Base-by-base conservation (phyloP, 2,797 vertebrate species). In the Sebastes trivittatus region DNA sequence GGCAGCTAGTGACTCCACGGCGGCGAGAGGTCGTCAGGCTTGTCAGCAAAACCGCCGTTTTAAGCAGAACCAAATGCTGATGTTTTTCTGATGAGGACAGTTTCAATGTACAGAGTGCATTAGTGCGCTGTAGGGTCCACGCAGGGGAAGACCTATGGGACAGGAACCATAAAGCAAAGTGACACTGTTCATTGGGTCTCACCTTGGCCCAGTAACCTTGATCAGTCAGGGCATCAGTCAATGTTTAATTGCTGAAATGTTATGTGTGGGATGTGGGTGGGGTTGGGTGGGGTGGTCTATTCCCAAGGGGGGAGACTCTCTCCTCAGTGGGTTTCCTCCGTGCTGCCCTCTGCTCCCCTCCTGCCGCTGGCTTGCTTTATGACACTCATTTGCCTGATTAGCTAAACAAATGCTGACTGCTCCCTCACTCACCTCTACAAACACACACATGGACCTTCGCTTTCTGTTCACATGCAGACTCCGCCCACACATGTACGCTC, bases 141-240 rank as follows among this genome's bases (percentile, higher is more conserved):
- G 77, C 36, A 60, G 52, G 62, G 38, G 67, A 54, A 72, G 67
- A 82, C 80, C 85, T 81, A 78, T 56, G 76, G 89, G 88, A 87
- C 91, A 91, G 84, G 69, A 90, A 82, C 89, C 88, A 90, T 93
- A 93, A 94, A 95, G 68, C 84, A 93, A 91, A 54, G 81, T 92
- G 90, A 93, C 90, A 92, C 84, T 75, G 75, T 83, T 94, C 91
- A 90, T 67, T 89, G 81, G 87, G 84, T 60, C 86, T 94, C 88
- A 94, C 89, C 91, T 93, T 95, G 91, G 88, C 89, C 92, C 92
- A 90, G 90, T 95, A 94, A 94, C 92, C 93, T 94, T 95, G 91
- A 95, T 94, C 92, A 88, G 91, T 89, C 87, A 82, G 86, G 79
- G 72, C 89, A 94, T 95, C 95, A 92, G 92, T 94, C 94, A 94